These are phyloP conservation scores for Magallana nippona DNA, from an alignment of 2,888 invertebrate species.

Conservation along the genomic window DNA sequence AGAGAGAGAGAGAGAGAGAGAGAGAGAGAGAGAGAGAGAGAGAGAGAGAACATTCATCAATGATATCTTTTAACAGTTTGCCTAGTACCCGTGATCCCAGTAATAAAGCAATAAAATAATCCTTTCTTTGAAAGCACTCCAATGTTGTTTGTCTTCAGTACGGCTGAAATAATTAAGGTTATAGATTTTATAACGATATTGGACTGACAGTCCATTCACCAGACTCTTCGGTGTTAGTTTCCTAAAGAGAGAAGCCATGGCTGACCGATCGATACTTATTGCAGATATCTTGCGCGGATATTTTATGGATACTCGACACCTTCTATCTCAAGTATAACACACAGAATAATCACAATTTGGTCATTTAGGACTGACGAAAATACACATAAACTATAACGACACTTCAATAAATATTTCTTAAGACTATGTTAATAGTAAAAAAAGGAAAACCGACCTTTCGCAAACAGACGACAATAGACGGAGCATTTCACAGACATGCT, in stretches of 20 bases:
- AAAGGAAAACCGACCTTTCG: conserved; percentile 34
- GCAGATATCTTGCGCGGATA: conserved; percentile 18
- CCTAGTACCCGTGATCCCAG: not conserved
- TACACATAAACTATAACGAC: not conserved
- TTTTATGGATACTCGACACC: not conserved
- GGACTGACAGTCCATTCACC: conserved; percentile 10
- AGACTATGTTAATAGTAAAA: not conserved
- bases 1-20: conserved; percentile 39
- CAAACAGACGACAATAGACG: conserved; percentile 42
- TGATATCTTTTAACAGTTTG: not conserved
- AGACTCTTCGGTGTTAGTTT: conserved; percentile 22
- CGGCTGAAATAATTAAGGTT: conserved; percentile 10
- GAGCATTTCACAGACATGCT: conserved; percentile 40
- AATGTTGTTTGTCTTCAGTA: not conserved
- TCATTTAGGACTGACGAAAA: not conserved
- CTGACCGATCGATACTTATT: conserved; percentile 5
- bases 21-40: conserved; percentile 39
- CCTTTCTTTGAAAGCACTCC: conserved; percentile 2
- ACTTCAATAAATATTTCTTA: not conserved
- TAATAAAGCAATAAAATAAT: conserved; percentile 7
- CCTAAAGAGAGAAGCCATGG: conserved; percentile 29
- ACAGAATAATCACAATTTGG: not conserved
- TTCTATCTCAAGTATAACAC: not conserved
- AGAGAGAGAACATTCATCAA: not conserved
- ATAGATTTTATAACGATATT: conserved; percentile 23